Evolutionary conservation across 2,797 vertebrate species (phyloP).

Genomic region (Oreochromis mossambicus): DNA sequence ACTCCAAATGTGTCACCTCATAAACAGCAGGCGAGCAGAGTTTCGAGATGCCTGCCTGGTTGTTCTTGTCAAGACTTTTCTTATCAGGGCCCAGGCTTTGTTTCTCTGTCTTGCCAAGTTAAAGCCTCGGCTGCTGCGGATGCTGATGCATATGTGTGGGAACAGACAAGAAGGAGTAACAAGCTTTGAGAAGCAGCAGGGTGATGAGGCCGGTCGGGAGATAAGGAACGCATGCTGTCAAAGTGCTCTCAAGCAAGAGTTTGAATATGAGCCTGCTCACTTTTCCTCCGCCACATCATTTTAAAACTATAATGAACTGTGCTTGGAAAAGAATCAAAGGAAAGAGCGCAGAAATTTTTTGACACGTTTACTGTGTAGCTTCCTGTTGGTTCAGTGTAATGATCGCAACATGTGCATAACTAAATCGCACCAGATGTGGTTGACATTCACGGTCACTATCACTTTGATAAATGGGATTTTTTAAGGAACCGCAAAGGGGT

Average conservation of each 20-base stretch:
- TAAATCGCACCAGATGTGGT: not conserved
- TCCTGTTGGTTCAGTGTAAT: not conserved
- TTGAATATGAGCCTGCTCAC: not conserved
- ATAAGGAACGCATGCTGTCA: conserved; percentile 23
- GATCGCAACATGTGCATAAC: not conserved
- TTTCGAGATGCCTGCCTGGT: conserved; percentile 9
- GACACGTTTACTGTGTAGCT: not conserved
- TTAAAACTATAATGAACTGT: not conserved
- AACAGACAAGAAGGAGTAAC: conserved; percentile 12
- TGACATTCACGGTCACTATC: not conserved
- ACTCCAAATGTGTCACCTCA: conserved; percentile 27
- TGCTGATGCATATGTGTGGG: not conserved
- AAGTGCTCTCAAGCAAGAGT: not conserved
- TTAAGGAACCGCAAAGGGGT: not conserved
- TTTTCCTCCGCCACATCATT: not conserved
- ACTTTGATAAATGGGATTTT: not conserved
- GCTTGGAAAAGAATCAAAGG: not conserved
- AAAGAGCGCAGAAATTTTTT: not conserved
- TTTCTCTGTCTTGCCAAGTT: conserved; percentile 17
- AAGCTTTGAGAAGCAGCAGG: conserved; percentile 21
- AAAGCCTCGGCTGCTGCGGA: not conserved
- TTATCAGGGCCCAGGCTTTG: conserved; percentile 21
- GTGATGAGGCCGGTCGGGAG: not conserved
- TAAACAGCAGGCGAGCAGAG: conserved; percentile 15
- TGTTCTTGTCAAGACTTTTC: conserved; percentile 39